Percentiles rank a stretch among this genome's conserved stretches.
These are phyloP conservation scores for Tyto alba DNA, from an alignment of 2,113 vertebrate species.

Conservation along the genomic window DNA sequence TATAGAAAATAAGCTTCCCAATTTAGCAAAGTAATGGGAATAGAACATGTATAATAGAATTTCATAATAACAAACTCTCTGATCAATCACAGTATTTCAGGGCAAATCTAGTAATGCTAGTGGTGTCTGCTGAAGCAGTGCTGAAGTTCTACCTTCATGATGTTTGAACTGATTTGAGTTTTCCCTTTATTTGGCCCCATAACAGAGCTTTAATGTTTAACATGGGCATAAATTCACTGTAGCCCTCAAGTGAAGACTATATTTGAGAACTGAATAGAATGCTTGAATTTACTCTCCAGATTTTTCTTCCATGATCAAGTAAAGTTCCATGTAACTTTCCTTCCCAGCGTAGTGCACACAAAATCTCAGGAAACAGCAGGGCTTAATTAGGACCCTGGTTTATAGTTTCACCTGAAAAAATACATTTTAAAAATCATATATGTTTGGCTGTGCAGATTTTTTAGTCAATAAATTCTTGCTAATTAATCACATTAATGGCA, in stretches of 20 bases:
- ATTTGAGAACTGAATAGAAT: constrained; percentile 68
- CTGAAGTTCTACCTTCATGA: constrained; percentile 10
- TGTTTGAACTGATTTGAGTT: constrained; percentile 46
- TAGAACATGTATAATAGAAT: constrained; percentile 22
- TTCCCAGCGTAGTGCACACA: constrained; percentile 54
- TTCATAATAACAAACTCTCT: neutral
- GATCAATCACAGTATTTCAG: constrained; percentile 6
- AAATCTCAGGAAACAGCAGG: constrained; percentile 79
- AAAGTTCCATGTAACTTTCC: constrained; percentile 65
- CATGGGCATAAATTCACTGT: constrained; percentile 58
- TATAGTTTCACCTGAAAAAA: constrained; percentile 85
- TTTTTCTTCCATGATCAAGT: constrained; percentile 64
- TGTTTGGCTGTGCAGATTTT: constrained; percentile 73
- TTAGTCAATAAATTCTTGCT: constrained; percentile 78
- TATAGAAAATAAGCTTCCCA: constrained; percentile 14
- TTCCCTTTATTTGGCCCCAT: constrained; percentile 35
- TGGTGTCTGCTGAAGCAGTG: neutral
- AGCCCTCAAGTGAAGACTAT: constrained; percentile 56
- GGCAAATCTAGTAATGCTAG: neutral
- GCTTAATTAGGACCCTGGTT: constrained; percentile 77
- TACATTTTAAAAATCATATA: constrained; percentile 78
- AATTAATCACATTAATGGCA: constrained; percentile 79
- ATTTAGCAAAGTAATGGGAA: constrained; percentile 24
- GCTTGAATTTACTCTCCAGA: constrained; percentile 65
- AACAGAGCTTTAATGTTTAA: constrained; percentile 60